Conservation (phyloP, 2,888 invertebrate genomes). For the Hydraecia micacea region DNA sequence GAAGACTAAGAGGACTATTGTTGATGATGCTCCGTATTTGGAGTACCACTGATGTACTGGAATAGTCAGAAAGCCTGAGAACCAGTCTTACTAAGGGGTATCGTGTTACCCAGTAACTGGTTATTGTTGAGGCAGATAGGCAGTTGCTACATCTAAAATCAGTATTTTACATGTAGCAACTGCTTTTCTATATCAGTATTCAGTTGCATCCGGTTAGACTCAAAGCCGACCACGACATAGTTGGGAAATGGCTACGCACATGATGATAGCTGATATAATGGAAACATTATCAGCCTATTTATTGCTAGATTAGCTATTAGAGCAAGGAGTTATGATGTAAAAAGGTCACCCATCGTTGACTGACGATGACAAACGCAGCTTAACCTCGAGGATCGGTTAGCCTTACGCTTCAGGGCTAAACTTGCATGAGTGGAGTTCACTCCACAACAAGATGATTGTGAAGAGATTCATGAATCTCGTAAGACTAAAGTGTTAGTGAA, state of each 20-base stretch:
- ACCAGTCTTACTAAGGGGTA: background rate
- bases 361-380: background rate
- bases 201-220: background rate
- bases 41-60: slow-evolving; percentile 34
- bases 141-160: background rate
- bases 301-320: background rate
- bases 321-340: background rate
- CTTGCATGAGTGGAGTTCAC: background rate
- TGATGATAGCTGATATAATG: background rate
- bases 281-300: background rate
- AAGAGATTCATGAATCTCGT: background rate
- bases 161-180: too few relatives aligned
- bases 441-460: background rate
- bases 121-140: background rate
- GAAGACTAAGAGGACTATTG: slow-evolving; percentile 53
- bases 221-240: background rate
- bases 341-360: background rate
- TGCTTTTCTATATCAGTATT: background rate
- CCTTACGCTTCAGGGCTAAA: background rate
- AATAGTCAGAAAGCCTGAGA: background rate
- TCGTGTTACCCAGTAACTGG: background rate
- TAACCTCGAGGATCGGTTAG: background rate
- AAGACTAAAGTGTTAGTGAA: background rate
- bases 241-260: background rate
- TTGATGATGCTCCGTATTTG: slow-evolving; percentile 49